A percentile compares a stretch with the other conserved stretches of the same genome.
phyloP scores from a whole-genome alignment of 2,113 vertebrate species.

The Dasyornis broadbenti region DNA sequence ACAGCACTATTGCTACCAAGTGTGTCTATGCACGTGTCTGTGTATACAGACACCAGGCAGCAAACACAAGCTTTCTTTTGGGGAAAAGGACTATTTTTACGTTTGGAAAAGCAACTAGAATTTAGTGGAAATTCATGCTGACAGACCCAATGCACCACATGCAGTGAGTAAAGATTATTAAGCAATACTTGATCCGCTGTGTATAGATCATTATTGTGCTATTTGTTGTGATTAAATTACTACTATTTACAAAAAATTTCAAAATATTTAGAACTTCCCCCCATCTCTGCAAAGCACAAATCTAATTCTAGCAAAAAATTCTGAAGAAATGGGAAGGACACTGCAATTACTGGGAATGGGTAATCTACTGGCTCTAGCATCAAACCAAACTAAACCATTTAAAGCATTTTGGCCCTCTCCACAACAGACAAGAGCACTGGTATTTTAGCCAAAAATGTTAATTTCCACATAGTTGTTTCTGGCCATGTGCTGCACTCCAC shows the following conservation, averaged over 20 bases:
- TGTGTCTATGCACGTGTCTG: neutral
- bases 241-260: neutral
- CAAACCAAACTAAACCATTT: neutral
- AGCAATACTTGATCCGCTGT: neutral
- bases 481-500: neutral
- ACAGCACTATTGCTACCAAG: neutral
- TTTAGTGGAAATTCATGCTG: neutral
- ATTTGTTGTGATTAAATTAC: neutral
- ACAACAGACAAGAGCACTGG: neutral
- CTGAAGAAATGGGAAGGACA: neutral
- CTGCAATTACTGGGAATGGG: neutral
- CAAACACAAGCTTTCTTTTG: neutral
- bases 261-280: neutral
- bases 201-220: neutral
- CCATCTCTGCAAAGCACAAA: neutral
- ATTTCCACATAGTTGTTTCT: neutral
- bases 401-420: neutral
- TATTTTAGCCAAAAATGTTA: neutral
- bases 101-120: neutral
- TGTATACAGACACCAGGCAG: neutral
- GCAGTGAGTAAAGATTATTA: neutral
- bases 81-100: neutral
- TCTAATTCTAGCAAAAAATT: neutral
- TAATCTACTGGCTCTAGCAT: neutral
- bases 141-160: neutral